Percentiles rank a stretch among this genome's conserved stretches.
phyloP scores from a whole-genome alignment of 2,888 invertebrate species.

The Nomada flava region DNA sequence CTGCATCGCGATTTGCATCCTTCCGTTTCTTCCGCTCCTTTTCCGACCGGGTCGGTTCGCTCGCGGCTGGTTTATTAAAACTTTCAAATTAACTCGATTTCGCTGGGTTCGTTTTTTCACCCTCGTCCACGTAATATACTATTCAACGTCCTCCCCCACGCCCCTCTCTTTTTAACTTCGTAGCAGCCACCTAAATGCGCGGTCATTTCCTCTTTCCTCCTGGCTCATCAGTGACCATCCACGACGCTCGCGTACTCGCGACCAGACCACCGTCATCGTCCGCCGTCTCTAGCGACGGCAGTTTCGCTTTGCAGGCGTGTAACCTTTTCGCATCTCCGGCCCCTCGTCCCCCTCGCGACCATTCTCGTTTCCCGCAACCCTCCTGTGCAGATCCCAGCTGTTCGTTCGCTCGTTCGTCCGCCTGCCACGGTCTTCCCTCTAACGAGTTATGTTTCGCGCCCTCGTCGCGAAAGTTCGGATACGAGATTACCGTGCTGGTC shows the following conservation, averaged over 20 bases:
- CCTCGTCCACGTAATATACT: slow-evolving; percentile 51
- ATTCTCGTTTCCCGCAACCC: slow-evolving; percentile 20
- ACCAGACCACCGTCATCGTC: slow-evolving; percentile 45
- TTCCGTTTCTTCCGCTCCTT: slow-evolving; percentile 33
- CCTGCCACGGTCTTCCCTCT: slow-evolving; percentile 44
- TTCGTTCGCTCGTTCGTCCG: not conserved
- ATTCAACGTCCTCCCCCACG: slow-evolving; percentile 42
- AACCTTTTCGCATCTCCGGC: slow-evolving; percentile 16
- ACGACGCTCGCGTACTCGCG: slow-evolving; percentile 24
- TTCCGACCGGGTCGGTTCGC: not conserved
- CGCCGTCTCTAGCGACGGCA: slow-evolving; percentile 54
- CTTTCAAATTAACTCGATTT: slow-evolving; percentile 75
- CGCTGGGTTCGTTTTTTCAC: slow-evolving; percentile 60
- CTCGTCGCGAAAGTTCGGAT: slow-evolving; percentile 69
- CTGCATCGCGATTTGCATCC: not conserved
- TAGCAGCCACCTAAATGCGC: slow-evolving; percentile 36
- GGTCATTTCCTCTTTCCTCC: slow-evolving; percentile 22
- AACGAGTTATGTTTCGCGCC: slow-evolving; percentile 71
- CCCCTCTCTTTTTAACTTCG: not conserved
- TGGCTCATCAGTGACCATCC: slow-evolving; percentile 18
- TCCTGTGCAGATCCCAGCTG: not conserved
- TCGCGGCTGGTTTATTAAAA: slow-evolving; percentile 76
- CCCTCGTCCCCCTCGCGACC: slow-evolving; percentile 9
- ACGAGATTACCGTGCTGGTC: slow-evolving; percentile 69
- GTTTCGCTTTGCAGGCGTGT: slow-evolving; percentile 54